phyloP scores from a whole-genome alignment of 1,140 invertebrate species.

The Drosophila kohkoa region DNA sequence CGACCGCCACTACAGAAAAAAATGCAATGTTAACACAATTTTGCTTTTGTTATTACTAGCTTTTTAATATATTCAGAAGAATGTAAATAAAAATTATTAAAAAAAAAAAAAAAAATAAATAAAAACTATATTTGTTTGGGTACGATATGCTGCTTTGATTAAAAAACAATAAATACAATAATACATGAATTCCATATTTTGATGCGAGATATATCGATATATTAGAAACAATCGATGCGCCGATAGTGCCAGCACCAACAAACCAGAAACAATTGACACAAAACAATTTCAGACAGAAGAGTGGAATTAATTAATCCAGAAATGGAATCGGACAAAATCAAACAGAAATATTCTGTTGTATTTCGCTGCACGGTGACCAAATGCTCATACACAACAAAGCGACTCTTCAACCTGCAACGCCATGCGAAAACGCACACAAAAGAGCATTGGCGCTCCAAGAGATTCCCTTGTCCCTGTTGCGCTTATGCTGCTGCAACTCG shows the following conservation, averaged over 20 bases:
- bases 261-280: neutral
- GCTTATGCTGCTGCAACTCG: constrained; percentile 34
- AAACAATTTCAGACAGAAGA: neutral
- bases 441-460: constrained; percentile 42
- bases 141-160: too few species aligned
- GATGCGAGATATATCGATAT: constrained; percentile 1
- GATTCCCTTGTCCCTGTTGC: constrained; percentile 40
- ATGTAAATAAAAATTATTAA: neutral
- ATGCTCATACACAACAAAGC: constrained; percentile 31
- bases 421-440: constrained; percentile 36
- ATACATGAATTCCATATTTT: too few species aligned
- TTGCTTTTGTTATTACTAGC: neutral
- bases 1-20: neutral
- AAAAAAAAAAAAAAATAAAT: neutral
- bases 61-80: neutral
- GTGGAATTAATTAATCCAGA: neutral
- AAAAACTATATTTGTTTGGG: too few species aligned
- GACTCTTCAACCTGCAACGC: constrained; percentile 36
- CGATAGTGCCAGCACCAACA: too few species aligned
- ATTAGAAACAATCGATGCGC: neutral
- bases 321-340: constrained; percentile 10
- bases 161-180: too few species aligned
- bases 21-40: neutral
- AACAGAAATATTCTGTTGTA: constrained; percentile 17
- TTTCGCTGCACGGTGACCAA: constrained; percentile 35